These are phyloP conservation scores for Clarias gariepinus DNA, from an alignment of 2,113 vertebrate species.

Conservation along the genomic window DNA sequence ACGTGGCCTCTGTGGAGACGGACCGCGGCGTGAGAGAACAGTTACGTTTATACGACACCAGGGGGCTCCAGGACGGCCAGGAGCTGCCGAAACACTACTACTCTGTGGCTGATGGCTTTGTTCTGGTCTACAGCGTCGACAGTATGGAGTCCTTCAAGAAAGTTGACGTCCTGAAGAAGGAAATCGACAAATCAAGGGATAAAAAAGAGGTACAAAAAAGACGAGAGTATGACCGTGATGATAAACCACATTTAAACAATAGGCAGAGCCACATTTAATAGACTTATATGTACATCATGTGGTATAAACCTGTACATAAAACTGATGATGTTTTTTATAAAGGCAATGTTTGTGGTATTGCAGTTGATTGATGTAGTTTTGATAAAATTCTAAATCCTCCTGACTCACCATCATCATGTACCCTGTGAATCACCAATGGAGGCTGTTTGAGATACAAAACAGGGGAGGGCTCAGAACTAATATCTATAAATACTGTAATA, in stretches of 20 bases:
- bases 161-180: slow-evolving; percentile 88
- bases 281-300: background rate
- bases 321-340: background rate
- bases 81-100: slow-evolving; percentile 92
- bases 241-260: background rate
- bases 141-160: slow-evolving; percentile 87
- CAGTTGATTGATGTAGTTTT: background rate
- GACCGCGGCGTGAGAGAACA: slow-evolving; percentile 90
- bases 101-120: slow-evolving; percentile 86
- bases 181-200: slow-evolving; percentile 89
- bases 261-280: background rate
- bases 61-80: slow-evolving; percentile 81
- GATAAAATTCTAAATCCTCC: too few species aligned
- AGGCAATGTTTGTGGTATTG: background rate
- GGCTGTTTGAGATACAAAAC: too few species aligned
- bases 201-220: slow-evolving; percentile 86
- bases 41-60: slow-evolving; percentile 90
- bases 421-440: too few species aligned
- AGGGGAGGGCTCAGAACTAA: too few species aligned
- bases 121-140: slow-evolving; percentile 89
- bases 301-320: background rate
- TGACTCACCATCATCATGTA: too few species aligned
- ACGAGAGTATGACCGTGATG: background rate
- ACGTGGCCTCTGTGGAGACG: slow-evolving; percentile 89
- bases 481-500: too few species aligned